These are phyloP conservation scores for Caenorhabditis tropicalis DNA, from an alignment of 1,140 invertebrate species.

Conservation along the genomic window DNA sequence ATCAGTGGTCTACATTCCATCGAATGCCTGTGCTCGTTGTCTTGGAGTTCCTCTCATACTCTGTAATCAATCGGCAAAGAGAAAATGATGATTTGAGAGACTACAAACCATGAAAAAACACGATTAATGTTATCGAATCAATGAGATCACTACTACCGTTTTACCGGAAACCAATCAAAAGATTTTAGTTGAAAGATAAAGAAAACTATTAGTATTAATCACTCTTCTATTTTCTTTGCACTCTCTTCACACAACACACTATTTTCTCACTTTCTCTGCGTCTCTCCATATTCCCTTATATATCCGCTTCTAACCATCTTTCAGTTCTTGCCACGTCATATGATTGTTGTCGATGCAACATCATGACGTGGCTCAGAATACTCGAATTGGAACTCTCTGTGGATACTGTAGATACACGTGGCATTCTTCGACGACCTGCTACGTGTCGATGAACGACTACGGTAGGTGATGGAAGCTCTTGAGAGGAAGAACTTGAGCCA, in stretches of 20 bases:
- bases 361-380: background rate
- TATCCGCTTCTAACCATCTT: slow-evolving; percentile 10
- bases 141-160: background rate
- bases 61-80: background rate
- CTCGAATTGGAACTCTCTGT: background rate
- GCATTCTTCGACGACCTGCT: background rate
- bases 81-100: background rate
- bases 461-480: background rate
- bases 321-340: slow-evolving; percentile 9
- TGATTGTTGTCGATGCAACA: background rate
- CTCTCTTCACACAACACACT: background rate
- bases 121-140: too few relatives aligned
- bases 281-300: background rate
- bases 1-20: background rate
- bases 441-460: background rate
- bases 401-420: slow-evolving; percentile 14
- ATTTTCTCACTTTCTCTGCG: slow-evolving; percentile 4
- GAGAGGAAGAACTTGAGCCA: background rate
- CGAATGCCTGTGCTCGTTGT: slow-evolving; percentile 31
- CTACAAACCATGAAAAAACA: background rate
- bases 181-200: too few relatives aligned
- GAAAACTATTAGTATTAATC: too few relatives aligned
- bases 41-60: slow-evolving; percentile 47
- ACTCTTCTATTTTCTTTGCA: background rate
- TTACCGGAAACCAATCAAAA: too few relatives aligned